Evolutionary conservation across 2,797 vertebrate genomes (phyloP), one percentile per base, ranked within the genome.

Genomic region (Tachyglossus aculeatus): DNA sequence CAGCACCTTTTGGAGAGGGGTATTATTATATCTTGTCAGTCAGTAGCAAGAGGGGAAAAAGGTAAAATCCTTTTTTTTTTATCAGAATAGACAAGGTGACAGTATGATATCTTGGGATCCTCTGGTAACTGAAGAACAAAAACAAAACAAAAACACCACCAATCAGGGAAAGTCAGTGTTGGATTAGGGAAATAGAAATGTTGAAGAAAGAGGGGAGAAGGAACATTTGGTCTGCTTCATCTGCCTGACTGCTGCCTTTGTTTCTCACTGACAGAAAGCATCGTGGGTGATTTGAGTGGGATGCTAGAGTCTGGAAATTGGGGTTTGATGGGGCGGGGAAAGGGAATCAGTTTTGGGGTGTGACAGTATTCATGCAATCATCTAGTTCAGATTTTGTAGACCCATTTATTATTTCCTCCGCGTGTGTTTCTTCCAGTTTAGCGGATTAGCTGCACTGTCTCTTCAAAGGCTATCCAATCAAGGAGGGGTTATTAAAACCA

Each of bases 401-500:
- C 71, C 71, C 86, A 65, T 80, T 90, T 87, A 81, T 79, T 87
- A 87, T 90, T 91, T 91, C 86, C 88, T 89, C 79, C 60, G 60
- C 82, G 24, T 89, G 91, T 27, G 74, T 86, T 88, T 81, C 82
- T 83, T 86, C 67, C 77, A 44, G 51, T 78, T 87, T 82, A 58
- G 84, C 2, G 40, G 91, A 94, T 94, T 93, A 92, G 78, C 55
- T 9, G 72, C 82, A 64, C 84, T 32, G 71, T 83, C 91, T 92
- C 90, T 90, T 93, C 91, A 93, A 93, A 93, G 91, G 88, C 90
- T 88, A 87, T 89, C 89, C 91, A 93, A 91, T 93, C 92, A 93
- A 92, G 84, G 70, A 91, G 89, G 89, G 88, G 91, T 93, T 93
- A 92, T 93, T 93, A 92, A 92, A 94, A 93, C 88, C 77, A 15